phyloP scores from a whole-genome alignment of 2,797 vertebrate species.

The Oreonectes daqikongensis region DNA sequence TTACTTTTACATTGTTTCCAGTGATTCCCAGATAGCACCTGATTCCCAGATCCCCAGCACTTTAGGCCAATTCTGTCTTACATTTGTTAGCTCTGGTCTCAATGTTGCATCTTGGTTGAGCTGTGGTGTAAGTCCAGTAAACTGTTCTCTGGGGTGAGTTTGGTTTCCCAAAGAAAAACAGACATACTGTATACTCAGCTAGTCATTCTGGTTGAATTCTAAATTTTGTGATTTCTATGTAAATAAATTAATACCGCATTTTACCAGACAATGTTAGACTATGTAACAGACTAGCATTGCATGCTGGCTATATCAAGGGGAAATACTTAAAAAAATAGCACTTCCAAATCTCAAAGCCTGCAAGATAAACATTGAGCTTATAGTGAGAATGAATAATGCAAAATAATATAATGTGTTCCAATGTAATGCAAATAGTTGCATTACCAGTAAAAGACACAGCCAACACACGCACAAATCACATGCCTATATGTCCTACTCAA shows the following conservation, averaged over 20 bases:
- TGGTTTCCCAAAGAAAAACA: background rate
- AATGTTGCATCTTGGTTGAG: too few species aligned
- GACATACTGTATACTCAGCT: background rate
- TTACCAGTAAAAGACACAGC: too few species aligned
- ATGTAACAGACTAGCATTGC: background rate
- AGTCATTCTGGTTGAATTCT: background rate
- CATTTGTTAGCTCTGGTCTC: too few species aligned
- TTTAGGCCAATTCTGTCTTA: too few species aligned
- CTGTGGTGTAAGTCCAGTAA: background rate
- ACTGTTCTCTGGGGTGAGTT: background rate
- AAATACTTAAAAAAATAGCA: background rate
- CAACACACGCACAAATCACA: too few species aligned
- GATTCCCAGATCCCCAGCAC: too few species aligned
- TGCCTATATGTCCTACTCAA: too few species aligned
- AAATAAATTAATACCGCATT: background rate
- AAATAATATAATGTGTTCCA: background rate
- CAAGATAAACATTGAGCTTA: background rate
- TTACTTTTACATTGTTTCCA: background rate
- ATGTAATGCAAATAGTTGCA: background rate
- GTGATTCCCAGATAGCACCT: too few species aligned
- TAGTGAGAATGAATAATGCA: background rate
- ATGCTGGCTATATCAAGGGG: background rate
- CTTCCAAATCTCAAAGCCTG: background rate
- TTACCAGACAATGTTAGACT: too few species aligned
- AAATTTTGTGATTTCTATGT: background rate